A percentile compares a stretch with the other conserved stretches of the same genome.
Evolutionary conservation across 1,140 invertebrate genomes (phyloP).

Genomic region (Aphidius gifuensis): DNA sequence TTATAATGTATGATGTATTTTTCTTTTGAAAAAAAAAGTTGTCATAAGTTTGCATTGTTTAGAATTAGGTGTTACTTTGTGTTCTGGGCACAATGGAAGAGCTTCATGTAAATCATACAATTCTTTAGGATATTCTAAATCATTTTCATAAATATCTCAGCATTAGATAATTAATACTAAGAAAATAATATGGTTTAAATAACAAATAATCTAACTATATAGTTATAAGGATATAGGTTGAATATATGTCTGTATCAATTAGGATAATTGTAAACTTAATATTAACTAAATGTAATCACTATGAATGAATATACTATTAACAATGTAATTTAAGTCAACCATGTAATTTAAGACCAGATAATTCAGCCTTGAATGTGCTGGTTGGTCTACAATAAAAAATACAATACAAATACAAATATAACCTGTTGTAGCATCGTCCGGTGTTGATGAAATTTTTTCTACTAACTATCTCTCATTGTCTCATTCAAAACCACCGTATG

Average conservation of each 20-base stretch:
- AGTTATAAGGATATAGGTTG: no score
- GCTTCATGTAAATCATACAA: not conserved
- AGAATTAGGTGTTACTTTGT: not conserved
- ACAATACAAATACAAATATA: not conserved
- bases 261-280: no score
- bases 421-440: not conserved
- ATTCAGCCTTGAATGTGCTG: not conserved
- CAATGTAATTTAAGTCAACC: no score
- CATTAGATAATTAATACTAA: not conserved
- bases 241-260: no score
- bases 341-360: no score
- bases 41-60: not conserved
- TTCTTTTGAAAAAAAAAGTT: not conserved
- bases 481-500: conserved; percentile 50
- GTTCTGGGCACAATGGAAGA: not conserved
- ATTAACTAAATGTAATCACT: no score
- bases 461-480: conserved; percentile 19
- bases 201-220: no score
- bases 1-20: no score
- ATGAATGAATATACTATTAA: no score
- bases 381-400: conserved; percentile 6
- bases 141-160: not conserved
- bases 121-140: not conserved
- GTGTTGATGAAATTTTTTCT: not conserved
- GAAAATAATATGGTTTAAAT: no score